A percentile compares a stretch with the other conserved stretches of the same genome.
phyloP scores from a whole-genome alignment of 1,140 invertebrate genomes.

The Meloidogyne hapla region DNA sequence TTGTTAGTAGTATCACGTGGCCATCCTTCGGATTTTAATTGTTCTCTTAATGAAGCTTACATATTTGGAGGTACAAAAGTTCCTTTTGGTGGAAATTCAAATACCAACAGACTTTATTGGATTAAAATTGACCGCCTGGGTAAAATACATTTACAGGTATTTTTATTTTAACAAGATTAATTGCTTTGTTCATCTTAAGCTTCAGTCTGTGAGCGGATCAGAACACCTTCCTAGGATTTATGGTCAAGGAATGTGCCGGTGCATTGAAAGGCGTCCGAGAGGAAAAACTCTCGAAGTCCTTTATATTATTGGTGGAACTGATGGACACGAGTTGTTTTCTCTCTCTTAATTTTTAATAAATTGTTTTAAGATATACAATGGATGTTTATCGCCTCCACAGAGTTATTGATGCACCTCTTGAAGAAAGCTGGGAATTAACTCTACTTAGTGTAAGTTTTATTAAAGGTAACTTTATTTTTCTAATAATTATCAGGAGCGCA shows the following conservation, averaged over 20 bases:
- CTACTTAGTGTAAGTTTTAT: slow-evolving; percentile 13
- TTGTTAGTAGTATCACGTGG: background rate
- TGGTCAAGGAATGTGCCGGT: slow-evolving; percentile 22
- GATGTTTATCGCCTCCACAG: slow-evolving; percentile 35
- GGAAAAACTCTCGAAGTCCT: background rate
- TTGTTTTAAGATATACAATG: slow-evolving; percentile 47
- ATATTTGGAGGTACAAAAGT: slow-evolving; percentile 83
- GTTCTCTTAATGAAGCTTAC: slow-evolving; percentile 70
- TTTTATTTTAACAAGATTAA: background rate
- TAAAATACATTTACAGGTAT: slow-evolving; percentile 29
- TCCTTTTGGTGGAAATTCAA: slow-evolving; percentile 76
- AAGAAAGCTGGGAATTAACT: slow-evolving; percentile 6
- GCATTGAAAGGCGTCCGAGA: background rate
- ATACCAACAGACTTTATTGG: slow-evolving; percentile 75
- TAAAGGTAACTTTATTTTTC: background rate
- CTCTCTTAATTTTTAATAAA: background rate
- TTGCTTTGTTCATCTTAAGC: background rate
- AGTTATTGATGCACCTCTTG: background rate
- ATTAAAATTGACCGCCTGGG: slow-evolving; percentile 68
- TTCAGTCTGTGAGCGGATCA: background rate
- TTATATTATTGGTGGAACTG: slow-evolving; percentile 3
- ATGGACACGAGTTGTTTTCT: slow-evolving; percentile 37
- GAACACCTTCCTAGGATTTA: background rate
- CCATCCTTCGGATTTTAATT: background rate
- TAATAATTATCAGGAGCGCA: background rate